A percentile compares a stretch with the other conserved stretches of the same genome.
These are phyloP conservation scores for Melanocharis versteri DNA, from an alignment of 2,113 vertebrate genomes.

Conservation along the genomic window DNA sequence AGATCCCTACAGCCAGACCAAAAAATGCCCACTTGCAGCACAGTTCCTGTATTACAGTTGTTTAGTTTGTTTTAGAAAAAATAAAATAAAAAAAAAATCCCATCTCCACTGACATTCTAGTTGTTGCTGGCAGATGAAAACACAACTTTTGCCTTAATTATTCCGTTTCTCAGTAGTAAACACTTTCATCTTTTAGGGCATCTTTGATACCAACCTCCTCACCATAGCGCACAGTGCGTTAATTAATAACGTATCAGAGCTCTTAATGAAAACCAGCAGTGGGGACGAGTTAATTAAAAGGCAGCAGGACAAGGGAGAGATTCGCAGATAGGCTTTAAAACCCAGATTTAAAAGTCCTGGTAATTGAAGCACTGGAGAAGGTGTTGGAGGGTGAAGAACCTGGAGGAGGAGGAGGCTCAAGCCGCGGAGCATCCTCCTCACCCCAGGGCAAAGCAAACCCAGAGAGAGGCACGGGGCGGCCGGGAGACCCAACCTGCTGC, in stretches of 20 bases:
- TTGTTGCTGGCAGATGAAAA: background rate
- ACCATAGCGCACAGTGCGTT: background rate
- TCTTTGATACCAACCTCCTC: background rate
- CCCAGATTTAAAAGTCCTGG: background rate
- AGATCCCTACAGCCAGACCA: background rate
- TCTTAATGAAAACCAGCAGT: background rate
- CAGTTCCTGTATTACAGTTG: accelerated
- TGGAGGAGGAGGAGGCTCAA: background rate
- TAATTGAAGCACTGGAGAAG: background rate
- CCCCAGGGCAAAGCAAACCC: background rate
- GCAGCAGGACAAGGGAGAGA: background rate
- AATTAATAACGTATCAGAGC: slow-evolving; percentile 29
- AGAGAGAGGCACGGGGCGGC: background rate
- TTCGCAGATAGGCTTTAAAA: background rate
- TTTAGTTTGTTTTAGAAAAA: background rate
- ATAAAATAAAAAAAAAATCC: background rate
- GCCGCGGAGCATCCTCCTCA: background rate
- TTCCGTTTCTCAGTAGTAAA: background rate
- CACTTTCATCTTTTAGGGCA: background rate
- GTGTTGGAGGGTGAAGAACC: background rate
- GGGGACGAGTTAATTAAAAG: slow-evolving; percentile 34
- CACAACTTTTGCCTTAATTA: background rate
- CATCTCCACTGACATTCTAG: background rate
- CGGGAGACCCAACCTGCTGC: accelerated
- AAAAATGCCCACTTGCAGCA: accelerated